Conservation (phyloP, 2,113 vertebrate genomes). For the Oryzias woworae region DNA sequence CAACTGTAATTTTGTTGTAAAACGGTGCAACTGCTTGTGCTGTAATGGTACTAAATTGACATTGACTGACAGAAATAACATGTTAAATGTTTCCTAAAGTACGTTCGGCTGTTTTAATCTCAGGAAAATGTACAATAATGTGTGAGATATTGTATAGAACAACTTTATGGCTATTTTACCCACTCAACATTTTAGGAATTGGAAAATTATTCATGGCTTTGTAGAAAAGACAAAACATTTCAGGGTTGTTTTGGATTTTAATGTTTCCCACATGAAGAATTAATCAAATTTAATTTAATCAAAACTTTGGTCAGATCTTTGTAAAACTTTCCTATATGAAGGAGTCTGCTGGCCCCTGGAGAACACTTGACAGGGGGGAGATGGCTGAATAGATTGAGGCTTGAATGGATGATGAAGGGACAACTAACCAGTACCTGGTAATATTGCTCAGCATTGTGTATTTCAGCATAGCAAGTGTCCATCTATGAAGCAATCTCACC, state of each 20-base stretch:
- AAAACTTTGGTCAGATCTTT: slow-evolving; percentile 49
- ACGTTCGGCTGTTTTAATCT: too few relatives aligned
- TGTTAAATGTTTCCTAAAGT: too few relatives aligned
- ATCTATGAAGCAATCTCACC: slow-evolving; percentile 73
- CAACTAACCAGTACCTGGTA: slow-evolving; percentile 51
- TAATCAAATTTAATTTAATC: background rate
- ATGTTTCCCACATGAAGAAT: slow-evolving; percentile 3
- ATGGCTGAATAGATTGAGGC: slow-evolving; percentile 27
- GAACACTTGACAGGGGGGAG: slow-evolving; percentile 41
- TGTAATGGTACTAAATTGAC: too few relatives aligned
- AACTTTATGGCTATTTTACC: too few relatives aligned
- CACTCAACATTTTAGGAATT: too few relatives aligned
- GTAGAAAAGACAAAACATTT: too few relatives aligned
- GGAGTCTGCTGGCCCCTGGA: slow-evolving; percentile 36
- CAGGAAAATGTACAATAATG: too few relatives aligned
- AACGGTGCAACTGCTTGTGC: too few relatives aligned
- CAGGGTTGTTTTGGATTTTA: background rate
- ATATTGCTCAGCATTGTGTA: slow-evolving; percentile 69
- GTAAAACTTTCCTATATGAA: slow-evolving; percentile 37
- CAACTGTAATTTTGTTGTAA: too few relatives aligned
- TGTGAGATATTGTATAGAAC: too few relatives aligned
- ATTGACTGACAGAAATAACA: too few relatives aligned
- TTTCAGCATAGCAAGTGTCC: slow-evolving; percentile 76
- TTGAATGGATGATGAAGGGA: slow-evolving; percentile 46
- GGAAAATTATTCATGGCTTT: too few relatives aligned